These are phyloP conservation scores for Drosophila atripex DNA, from an alignment of 2,888 invertebrate genomes.

Conservation along the genomic window DNA sequence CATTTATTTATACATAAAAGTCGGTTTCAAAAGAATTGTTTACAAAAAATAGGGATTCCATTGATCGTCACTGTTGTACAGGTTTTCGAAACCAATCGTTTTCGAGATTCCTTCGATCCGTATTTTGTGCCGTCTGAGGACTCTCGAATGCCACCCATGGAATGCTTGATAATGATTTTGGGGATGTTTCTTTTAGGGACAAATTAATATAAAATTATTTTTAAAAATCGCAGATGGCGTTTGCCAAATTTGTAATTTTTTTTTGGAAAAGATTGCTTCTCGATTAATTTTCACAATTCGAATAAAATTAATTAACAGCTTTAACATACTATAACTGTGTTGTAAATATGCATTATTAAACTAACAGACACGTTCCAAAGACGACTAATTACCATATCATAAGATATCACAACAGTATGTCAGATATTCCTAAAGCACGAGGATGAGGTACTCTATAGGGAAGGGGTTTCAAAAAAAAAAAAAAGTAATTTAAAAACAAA, in stretches of 20 bases:
- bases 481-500: conserved; percentile 8
- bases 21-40: conserved; percentile 62
- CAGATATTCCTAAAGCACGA: conserved; percentile 72
- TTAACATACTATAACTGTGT: conserved; percentile 67
- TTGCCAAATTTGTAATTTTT: conserved; percentile 1
- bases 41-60: conserved; percentile 72
- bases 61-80: conserved; percentile 46
- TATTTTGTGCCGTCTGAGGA: conserved; percentile 49
- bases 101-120: conserved; percentile 54
- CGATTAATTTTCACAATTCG: conserved; percentile 71
- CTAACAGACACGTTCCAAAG: conserved; percentile 53
- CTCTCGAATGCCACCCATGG: conserved; percentile 51
- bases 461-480: conserved; percentile 5
- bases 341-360: conserved; percentile 56
- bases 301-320: conserved; percentile 71
- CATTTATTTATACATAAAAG: conserved; percentile 69
- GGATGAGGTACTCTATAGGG: conserved; percentile 54
- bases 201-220: conserved; percentile 51
- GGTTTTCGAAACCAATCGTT: conserved; percentile 62
- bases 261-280: conserved; percentile 65
- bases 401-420: conserved; percentile 70
- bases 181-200: conserved; percentile 4
- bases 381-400: conserved; percentile 54
- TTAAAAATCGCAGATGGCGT: conserved; percentile 14
- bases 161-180: conserved; percentile 43